Conservation (phyloP, 1,140 invertebrate genomes). For the Luehdorfia chinensis region DNA sequence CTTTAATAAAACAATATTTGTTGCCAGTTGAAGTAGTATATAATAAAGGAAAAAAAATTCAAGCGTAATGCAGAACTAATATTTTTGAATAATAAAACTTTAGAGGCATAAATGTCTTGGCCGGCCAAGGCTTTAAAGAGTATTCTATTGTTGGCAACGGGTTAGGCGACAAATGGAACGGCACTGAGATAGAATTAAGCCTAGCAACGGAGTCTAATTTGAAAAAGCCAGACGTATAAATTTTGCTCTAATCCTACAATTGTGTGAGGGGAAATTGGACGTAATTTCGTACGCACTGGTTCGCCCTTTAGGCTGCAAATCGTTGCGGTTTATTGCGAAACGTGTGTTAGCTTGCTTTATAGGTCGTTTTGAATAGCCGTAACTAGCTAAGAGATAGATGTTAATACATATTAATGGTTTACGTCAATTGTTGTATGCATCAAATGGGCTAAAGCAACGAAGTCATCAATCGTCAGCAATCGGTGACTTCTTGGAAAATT, state of each 20-base stretch:
- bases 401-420: constrained; percentile 2
- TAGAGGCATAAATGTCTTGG: constrained; percentile 24
- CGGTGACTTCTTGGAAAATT: too few species aligned
- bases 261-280: constrained; percentile 65
- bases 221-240: constrained; percentile 75
- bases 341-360: constrained; percentile 21
- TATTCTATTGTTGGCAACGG: constrained; percentile 26
- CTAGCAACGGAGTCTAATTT: constrained; percentile 55
- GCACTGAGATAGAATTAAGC: constrained; percentile 57
- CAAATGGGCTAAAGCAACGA: not conserved
- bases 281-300: constrained; percentile 57
- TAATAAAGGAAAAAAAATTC: too few species aligned
- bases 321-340: constrained; percentile 38
- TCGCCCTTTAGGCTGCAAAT: constrained; percentile 53
- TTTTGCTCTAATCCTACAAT: constrained; percentile 66
- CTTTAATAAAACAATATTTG: too few species aligned
- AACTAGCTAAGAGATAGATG: constrained; percentile 9
- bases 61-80: constrained; percentile 16
- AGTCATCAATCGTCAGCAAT: constrained; percentile 8
- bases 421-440: constrained; percentile 2
- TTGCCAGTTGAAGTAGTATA: too few species aligned
- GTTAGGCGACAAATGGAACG: constrained; percentile 33
- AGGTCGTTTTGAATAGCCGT: constrained; percentile 5
- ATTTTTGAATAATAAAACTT: constrained; percentile 29
- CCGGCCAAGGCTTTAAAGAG: constrained; percentile 24